Base-by-base conservation (phyloP, 2,888 invertebrate genomes). In the Lydus trimaculatus region DNA sequence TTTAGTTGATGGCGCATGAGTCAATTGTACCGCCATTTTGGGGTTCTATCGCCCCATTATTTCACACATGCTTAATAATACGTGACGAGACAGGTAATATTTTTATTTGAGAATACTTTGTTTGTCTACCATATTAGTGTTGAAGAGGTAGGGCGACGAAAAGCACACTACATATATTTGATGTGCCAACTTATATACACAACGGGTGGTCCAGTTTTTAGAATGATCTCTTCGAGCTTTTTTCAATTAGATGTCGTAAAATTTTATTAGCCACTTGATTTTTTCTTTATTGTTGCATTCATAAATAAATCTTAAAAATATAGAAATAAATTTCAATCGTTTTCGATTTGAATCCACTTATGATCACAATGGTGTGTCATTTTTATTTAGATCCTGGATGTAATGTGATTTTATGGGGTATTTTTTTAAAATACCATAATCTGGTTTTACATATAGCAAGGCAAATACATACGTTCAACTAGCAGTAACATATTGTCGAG, bases 11-110 rank as follows among this genome's bases (percentile, higher is more conserved):
- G 20, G 39, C 39, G 39, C 17, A 48, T 48, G 48, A 48, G 48
- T 11, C 48, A 48, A 20, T 48, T 31, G 31, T 20, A 17, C 60
- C 20, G 60, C 60, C 60, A 60, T 60, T 60, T 60, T 60, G 31
- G 60, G 48, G 48, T n/a, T 48, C 60, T 31, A 31, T 60, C 60
- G 31, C 20, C 60, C 60, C 60, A 13, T 36, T n/a, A 31, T 33
- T 60, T 60, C 60, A 60, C 60, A 60, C 60, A 31, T 60, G 33
- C 60, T 60, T 60, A 60, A 60, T 60, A 60, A 60, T 60, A 60
- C 60, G 60, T 60, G 60, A 25, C 60, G 60, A 31, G 60, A 60
- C 60, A 60, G 60, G 60, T 60, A 60, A 60, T 60, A 60, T 60
- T 60, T 60, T 60, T 60, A 31, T 60, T 60, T 60, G 60, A 60